These are phyloP conservation scores for Ypsolopha scabrella DNA, from an alignment of 2,888 invertebrate species.

Conservation along the genomic window DNA sequence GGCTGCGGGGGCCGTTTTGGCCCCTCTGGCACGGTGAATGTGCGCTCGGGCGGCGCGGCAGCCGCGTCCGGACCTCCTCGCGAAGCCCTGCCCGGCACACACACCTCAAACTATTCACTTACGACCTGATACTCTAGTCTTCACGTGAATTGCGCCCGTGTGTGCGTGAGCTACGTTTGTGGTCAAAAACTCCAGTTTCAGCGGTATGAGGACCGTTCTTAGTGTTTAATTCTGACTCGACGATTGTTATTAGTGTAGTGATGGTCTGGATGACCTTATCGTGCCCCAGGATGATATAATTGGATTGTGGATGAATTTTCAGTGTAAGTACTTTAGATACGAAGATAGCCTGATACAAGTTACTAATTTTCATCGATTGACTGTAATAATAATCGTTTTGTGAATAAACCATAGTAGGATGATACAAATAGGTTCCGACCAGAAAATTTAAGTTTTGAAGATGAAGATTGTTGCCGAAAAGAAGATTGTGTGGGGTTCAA, in stretches of 20 bases:
- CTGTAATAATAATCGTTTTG: not conserved
- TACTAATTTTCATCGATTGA: constrained; percentile 1
- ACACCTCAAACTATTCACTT: constrained; percentile 47
- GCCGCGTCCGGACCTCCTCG: constrained; percentile 51
- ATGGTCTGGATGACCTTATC: not conserved
- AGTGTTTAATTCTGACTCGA: not conserved
- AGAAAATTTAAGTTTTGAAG: constrained; percentile 2
- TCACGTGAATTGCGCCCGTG: constrained; percentile 3
- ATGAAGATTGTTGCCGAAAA: constrained; percentile 16
- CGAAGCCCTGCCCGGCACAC: constrained; percentile 55
- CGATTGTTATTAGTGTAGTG: not conserved
- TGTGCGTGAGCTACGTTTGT: not conserved
- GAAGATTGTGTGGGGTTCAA: constrained; percentile 1
- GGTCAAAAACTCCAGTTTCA: not conserved
- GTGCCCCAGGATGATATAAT: not conserved
- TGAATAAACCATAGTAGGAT: constrained; percentile 1
- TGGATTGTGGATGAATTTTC: constrained; percentile 2
- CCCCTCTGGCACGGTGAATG: constrained; percentile 67
- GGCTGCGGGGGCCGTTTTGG: constrained; percentile 57
- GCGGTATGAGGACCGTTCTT: not conserved
- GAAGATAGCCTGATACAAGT: not conserved
- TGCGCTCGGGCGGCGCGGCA: constrained; percentile 56
- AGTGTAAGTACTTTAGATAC: constrained; percentile 4
- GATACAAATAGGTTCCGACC: constrained; percentile 15
- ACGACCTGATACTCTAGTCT: constrained; percentile 37